Conservation (phyloP, 2,797 vertebrate species). For the Strix occidentalis region DNA sequence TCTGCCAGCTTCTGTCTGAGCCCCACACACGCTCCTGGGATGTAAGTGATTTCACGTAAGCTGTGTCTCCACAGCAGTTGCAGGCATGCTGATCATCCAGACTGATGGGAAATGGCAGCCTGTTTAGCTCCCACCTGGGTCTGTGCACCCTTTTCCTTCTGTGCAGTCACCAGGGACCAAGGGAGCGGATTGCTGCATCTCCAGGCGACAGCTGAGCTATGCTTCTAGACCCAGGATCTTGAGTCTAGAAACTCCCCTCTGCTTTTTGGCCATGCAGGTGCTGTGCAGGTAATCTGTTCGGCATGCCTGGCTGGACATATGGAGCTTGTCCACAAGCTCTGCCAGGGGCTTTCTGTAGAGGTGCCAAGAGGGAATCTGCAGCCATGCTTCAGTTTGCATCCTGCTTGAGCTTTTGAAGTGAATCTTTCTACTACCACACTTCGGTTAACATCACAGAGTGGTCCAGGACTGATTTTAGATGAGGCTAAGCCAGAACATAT, state of each 20-base stretch:
- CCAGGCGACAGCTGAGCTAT: rapidly evolving
- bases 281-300: neutral
- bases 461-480: neutral
- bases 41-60: rapidly evolving
- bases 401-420: neutral
- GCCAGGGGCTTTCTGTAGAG: neutral
- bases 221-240: neutral
- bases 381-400: neutral
- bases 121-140: neutral
- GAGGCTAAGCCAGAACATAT: neutral
- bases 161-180: neutral
- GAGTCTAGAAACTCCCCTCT: neutral
- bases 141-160: neutral
- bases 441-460: neutral
- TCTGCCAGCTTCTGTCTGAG: neutral
- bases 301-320: neutral
- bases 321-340: neutral
- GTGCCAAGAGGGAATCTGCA: neutral
- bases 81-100: neutral
- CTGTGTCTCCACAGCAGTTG: neutral
- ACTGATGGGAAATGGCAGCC: neutral
- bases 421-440: neutral
- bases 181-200: neutral
- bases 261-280: neutral
- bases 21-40: neutral